Conservation (phyloP, 2,888 invertebrate species). For the Himalopsyche japonica region DNA sequence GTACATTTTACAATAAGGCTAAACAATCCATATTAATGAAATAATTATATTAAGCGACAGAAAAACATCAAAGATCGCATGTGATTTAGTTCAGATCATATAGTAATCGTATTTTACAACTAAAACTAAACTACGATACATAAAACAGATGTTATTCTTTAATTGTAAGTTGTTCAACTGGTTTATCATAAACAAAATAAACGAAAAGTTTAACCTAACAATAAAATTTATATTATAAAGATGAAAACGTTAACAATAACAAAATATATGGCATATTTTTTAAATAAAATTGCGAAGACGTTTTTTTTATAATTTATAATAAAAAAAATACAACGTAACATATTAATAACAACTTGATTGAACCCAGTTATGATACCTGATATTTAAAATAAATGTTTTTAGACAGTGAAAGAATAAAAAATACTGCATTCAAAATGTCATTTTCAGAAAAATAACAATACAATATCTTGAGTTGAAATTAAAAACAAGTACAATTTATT, state of each 20-base stretch:
- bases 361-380: no score
- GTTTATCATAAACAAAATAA: neutral
- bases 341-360: no score
- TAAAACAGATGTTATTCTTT: neutral
- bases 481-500: no score
- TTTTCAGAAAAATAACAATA: no score
- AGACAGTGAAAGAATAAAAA: no score
- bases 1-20: constrained; percentile 2
- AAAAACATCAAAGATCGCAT: neutral
- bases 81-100: neutral
- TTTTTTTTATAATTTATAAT: no score
- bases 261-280: neutral
- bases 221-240: neutral
- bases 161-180: neutral
- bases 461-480: no score
- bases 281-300: neutral
- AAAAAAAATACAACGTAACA: no score
- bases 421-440: no score
- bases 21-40: neutral
- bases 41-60: neutral
- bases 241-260: neutral
- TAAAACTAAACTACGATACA: neutral
- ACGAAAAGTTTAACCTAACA: neutral
- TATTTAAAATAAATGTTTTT: no score
- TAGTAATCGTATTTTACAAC: neutral